Percentiles rank a stretch among this genome's conserved stretches.
Conservation (phyloP, 2,113 vertebrate genomes). For the Alligator mississippiensis region DNA sequence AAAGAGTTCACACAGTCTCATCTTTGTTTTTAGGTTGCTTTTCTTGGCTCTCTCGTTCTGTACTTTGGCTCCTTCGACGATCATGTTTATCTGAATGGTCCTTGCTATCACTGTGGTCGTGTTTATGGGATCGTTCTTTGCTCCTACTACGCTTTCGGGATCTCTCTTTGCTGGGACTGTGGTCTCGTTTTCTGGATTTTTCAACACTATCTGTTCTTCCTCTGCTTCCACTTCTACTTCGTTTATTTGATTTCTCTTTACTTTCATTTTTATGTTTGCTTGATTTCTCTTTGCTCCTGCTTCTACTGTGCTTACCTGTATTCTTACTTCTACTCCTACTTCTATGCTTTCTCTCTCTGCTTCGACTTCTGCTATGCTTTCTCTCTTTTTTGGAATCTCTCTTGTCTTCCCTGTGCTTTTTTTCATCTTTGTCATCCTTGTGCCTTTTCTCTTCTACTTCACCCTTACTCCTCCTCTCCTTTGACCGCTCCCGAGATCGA, state of each 20-base stretch:
- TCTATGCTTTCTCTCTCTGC: conserved; percentile 84
- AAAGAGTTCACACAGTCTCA: conserved; percentile 81
- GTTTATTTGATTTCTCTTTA: conserved; percentile 83
- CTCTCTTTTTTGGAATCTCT: conserved; percentile 84
- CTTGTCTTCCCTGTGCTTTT: conserved; percentile 87
- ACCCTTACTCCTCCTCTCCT: conserved; percentile 85
- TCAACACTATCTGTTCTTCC: conserved; percentile 86
- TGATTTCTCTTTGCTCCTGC: conserved; percentile 87
- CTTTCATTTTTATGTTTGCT: conserved; percentile 85
- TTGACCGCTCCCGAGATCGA: conserved; percentile 83
- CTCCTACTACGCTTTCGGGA: conserved; percentile 88
- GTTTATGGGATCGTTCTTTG: conserved; percentile 85
- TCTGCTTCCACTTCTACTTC: conserved; percentile 82
- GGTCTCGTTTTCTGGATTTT: conserved; percentile 88
- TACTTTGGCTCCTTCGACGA: conserved; percentile 86
- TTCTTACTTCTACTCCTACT: conserved; percentile 84
- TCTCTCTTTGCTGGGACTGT: conserved; percentile 85
- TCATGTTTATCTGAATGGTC: conserved; percentile 86
- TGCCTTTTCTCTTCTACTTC: conserved; percentile 83
- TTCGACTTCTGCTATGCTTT: conserved; percentile 86
- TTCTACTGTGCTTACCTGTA: conserved; percentile 81
- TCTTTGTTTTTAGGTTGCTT: conserved; percentile 83
- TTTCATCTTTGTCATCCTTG: conserved; percentile 86
- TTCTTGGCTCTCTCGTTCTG: conserved; percentile 83
- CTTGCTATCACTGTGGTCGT: conserved; percentile 85